Percentiles rank a stretch among this genome's conserved stretches.
Evolutionary conservation across 2,797 vertebrate genomes (phyloP).

Genomic region (Neosilurus hyrtlii): DNA sequence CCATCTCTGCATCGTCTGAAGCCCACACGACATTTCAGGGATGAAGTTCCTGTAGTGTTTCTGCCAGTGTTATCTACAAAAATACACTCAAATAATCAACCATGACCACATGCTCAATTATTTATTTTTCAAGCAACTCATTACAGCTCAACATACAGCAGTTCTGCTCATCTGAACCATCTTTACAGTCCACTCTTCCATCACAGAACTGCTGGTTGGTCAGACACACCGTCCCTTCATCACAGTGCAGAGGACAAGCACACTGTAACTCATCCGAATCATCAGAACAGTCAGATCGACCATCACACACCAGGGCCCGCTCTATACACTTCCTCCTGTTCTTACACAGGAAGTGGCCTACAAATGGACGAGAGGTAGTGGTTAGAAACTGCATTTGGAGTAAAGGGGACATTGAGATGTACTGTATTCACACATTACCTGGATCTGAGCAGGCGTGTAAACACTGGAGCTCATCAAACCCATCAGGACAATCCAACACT

Average conservation of each 20-base stretch:
- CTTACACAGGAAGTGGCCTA: slow-evolving; percentile 67
- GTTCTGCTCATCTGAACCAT: slow-evolving; percentile 66
- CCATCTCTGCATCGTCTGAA: slow-evolving; percentile 65
- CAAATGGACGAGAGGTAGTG: not conserved
- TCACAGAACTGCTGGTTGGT: slow-evolving; percentile 50
- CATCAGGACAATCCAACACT: slow-evolving; percentile 76
- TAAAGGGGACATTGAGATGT: not conserved
- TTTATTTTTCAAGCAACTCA: not conserved
- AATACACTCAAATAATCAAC: not conserved
- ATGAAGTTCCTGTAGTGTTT: rapidly evolving
- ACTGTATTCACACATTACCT: slow-evolving; percentile 57
- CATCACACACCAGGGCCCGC: slow-evolving; percentile 65
- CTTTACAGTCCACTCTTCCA: slow-evolving; percentile 69
- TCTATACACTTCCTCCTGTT: slow-evolving; percentile 66
- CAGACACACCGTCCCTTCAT: slow-evolving; percentile 58
- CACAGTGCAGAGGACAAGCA: slow-evolving; percentile 58
- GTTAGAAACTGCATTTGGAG: slow-evolving; percentile 13
- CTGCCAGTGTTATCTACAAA: not conserved
- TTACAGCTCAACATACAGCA: slow-evolving; percentile 68
- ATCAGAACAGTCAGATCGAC: slow-evolving; percentile 67
- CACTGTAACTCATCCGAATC: slow-evolving; percentile 68
- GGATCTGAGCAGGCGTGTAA: slow-evolving; percentile 57
- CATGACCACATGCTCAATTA: not conserved
- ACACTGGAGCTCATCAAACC: slow-evolving; percentile 78
- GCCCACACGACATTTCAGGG: slow-evolving; percentile 59